Conservation (phyloP, 2,797 vertebrate genomes). For the Leuciscus waleckii region DNA sequence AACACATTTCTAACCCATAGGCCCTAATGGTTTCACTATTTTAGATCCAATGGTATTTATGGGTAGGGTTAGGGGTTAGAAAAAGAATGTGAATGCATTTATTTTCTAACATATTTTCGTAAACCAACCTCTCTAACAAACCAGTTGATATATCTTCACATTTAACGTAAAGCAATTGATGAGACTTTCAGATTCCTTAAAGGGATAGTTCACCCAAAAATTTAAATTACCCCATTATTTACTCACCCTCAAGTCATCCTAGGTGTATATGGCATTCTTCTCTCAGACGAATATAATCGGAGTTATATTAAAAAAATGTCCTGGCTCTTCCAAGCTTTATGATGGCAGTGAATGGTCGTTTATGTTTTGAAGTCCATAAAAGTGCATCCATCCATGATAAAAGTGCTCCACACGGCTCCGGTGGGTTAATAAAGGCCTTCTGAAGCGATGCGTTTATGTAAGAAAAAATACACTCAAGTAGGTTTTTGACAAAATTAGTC, state of each 20-base stretch:
- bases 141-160: background rate
- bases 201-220: background rate
- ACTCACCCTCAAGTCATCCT: too few species aligned
- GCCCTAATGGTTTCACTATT: background rate
- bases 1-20: constrained; percentile 6
- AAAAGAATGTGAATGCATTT: background rate
- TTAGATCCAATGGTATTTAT: background rate
- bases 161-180: background rate
- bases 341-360: too few species aligned
- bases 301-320: too few species aligned
- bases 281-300: too few species aligned
- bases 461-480: background rate
- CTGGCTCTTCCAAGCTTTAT: too few species aligned
- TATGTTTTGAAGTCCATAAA: too few species aligned
- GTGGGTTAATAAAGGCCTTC: too few species aligned
- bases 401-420: too few species aligned
- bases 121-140: background rate
- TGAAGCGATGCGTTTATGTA: too few species aligned
- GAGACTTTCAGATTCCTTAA: background rate
- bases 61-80: background rate
- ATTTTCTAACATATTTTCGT: background rate
- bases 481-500: background rate
- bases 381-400: too few species aligned
- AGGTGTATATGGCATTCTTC: too few species aligned
- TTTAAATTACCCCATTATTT: too few species aligned